phyloP scores from a whole-genome alignment of 2,113 vertebrate genomes.

The Chloroceryle aenea region DNA sequence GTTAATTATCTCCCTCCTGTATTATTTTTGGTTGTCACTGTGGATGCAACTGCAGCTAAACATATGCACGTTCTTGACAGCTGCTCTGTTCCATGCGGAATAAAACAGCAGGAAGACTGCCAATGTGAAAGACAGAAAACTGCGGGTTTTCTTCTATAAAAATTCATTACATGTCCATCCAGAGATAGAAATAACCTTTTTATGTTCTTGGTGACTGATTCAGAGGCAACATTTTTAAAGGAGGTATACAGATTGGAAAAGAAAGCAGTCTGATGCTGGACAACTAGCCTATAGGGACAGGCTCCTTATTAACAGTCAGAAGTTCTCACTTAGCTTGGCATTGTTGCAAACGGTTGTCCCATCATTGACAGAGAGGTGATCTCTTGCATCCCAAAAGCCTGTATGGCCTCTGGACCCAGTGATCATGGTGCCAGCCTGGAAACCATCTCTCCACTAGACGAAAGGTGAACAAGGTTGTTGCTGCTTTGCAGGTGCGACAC shows the following conservation, averaged over 20 bases:
- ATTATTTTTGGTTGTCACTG: constrained; percentile 58
- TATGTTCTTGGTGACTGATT: neutral
- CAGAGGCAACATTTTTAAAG: neutral
- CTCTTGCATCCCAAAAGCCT: neutral
- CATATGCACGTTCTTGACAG: neutral
- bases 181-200: neutral
- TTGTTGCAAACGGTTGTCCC: neutral
- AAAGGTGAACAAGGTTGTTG: neutral
- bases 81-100: constrained; percentile 7
- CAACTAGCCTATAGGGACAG: neutral
- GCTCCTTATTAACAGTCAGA: neutral
- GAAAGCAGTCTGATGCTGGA: neutral
- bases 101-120: constrained; percentile 26
- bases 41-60: constrained; percentile 6
- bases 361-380: neutral
- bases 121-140: constrained; percentile 18
- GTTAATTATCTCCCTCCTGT: constrained; percentile 58
- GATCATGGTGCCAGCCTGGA: neutral
- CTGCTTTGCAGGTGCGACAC: neutral
- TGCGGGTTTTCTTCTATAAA: neutral
- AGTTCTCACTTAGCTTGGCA: neutral
- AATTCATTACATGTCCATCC: neutral
- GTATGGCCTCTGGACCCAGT: neutral
- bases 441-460: neutral
- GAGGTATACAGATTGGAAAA: neutral